Evolutionary conservation across 2,888 invertebrate species (phyloP).

Genomic region (Synanthedon tipuliformis): DNA sequence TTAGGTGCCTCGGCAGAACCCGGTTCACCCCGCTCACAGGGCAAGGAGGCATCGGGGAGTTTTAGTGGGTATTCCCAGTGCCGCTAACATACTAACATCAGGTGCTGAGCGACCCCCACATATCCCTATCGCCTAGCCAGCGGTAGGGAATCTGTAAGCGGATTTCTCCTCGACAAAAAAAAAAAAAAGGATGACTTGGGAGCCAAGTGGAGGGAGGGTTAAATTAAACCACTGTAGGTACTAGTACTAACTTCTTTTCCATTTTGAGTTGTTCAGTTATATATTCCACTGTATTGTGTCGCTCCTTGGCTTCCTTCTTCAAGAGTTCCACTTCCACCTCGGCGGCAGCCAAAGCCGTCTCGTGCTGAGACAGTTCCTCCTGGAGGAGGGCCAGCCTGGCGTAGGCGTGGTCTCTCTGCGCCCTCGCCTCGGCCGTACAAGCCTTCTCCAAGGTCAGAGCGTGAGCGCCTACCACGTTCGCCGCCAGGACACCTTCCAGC

Average conservation of each 20-base stretch:
- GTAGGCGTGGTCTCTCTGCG: constrained; percentile 31
- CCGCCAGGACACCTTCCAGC: constrained; percentile 35
- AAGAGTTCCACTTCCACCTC: constrained; percentile 30
- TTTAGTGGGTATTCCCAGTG: too few relatives aligned
- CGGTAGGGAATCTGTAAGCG: too few relatives aligned
- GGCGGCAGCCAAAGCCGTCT: constrained; percentile 28
- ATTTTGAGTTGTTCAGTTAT: constrained; percentile 19
- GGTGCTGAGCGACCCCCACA: too few relatives aligned
- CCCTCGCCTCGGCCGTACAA: constrained; percentile 28
- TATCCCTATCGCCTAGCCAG: too few relatives aligned
- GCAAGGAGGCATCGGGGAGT: too few relatives aligned
- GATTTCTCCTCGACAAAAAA: too few relatives aligned
- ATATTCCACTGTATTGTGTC: constrained; percentile 17
- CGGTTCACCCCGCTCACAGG: too few relatives aligned
- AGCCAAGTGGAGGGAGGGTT: too few relatives aligned
- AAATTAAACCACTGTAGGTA: too few relatives aligned
- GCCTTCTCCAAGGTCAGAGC: constrained; percentile 39
- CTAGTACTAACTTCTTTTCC: constrained; percentile 28
- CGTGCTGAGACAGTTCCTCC: constrained; percentile 36
- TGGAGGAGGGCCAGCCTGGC: constrained; percentile 35
- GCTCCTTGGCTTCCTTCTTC: constrained; percentile 23
- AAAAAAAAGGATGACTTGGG: too few relatives aligned
- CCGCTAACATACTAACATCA: too few relatives aligned
- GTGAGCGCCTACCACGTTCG: constrained; percentile 24
- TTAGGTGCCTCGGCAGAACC: too few relatives aligned